These are phyloP conservation scores for Pelvicachromis taeniatus DNA, from an alignment of 2,113 vertebrate genomes.

Conservation along the genomic window DNA sequence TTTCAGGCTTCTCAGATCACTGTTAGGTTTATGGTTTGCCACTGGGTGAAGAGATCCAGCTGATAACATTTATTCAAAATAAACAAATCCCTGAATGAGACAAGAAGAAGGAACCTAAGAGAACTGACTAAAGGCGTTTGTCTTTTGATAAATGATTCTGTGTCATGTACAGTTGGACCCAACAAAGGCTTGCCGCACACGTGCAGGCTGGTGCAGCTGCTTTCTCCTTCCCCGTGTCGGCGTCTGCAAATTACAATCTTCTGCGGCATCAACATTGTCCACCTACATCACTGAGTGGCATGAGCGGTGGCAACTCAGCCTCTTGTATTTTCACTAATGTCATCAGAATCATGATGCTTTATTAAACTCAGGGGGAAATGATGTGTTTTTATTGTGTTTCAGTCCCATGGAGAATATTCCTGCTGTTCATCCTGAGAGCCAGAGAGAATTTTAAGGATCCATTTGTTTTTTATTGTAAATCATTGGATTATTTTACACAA, in stretches of 20 bases:
- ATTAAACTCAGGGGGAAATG: background rate
- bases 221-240: background rate
- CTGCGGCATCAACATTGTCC: background rate
- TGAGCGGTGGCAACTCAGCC: background rate
- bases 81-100: background rate
- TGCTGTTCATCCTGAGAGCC: background rate
- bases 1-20: conserved; percentile 19
- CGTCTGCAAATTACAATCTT: background rate
- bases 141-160: background rate
- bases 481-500: background rate
- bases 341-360: background rate
- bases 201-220: background rate
- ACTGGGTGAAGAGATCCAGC: background rate
- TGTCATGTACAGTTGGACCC: conserved; percentile 6
- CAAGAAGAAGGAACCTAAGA: background rate
- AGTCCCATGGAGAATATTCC: background rate
- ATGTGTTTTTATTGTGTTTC: background rate
- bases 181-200: conserved; percentile 3
- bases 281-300: background rate
- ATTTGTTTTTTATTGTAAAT: conserved; percentile 31
- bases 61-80: background rate
- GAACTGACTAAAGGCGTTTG: background rate
- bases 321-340: background rate
- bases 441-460: background rate
- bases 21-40: conserved; percentile 13